Evolutionary conservation across 2,888 invertebrate genomes (phyloP), one percentile per base, ranked within the genome.

Genomic region (Zygothrica quintamaculata): DNA sequence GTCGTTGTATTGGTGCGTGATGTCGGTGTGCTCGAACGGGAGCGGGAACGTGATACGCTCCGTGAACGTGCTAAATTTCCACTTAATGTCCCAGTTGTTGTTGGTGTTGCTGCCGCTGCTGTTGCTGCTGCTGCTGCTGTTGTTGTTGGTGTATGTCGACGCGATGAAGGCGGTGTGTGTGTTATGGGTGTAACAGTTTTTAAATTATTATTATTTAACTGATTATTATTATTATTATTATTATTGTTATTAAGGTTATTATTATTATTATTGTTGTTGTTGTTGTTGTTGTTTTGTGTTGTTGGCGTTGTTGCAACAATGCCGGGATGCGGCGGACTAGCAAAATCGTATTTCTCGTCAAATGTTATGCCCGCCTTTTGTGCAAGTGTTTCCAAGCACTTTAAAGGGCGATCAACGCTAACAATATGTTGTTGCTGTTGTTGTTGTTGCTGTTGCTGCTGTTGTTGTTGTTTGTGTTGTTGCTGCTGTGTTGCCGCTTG

Each of bases 341-440:
- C 94, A 61, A 94, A 94, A 89, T 95, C 94, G 92, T 94, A 95
- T 90, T 94, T 94, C 89, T 95, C 95, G 88, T 94, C 95, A 84
- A 94, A 94, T 12, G 94, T 94, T 9, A 95, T 94, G 1, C 95
- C 95, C 47, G 95, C 95, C 77, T 95, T 95, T 85, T 95, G 94
- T 9, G 95, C 95, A 62, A 95, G 92, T 0, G 94, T 95, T 88
- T 95, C 95, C 67, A 95, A 90, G 84, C 94, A 94, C 93, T 95
- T 94, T 48, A 95, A 88, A 1, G 93, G 93, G 36, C 93, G 84
- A 75, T 92, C 92, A 37, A 42, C 65, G 73, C 74, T 71, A 64
- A 34, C 65, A 71, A 69, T 57, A 48, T 76, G 69, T 48, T 73
- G 77, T 33, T 70, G 65, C 18, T 75, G 61, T 18, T 74, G 51